A percentile compares a stretch with the other conserved stretches of the same genome.
Evolutionary conservation across 2,797 vertebrate genomes (phyloP).

Genomic region (Nyctibius grandis): DNA sequence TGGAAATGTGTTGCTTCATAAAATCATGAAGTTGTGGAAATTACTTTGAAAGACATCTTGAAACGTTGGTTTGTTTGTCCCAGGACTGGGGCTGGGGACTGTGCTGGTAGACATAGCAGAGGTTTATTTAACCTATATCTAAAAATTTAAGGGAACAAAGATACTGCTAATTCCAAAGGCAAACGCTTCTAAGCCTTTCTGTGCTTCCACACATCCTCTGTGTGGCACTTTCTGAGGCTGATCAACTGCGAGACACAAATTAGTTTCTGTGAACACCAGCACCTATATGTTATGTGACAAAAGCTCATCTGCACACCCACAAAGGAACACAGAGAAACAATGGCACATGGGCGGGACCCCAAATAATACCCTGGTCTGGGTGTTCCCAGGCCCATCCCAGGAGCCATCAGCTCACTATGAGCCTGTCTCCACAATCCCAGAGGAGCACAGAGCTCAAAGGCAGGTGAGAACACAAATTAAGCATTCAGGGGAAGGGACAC

Average conservation of each 20-base stretch:
- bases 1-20: background rate
- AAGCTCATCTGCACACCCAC: background rate
- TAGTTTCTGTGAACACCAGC: background rate
- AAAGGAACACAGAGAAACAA: background rate
- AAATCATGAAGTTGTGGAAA: background rate
- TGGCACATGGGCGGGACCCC: accelerated
- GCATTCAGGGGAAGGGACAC: no score
- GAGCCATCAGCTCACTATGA: background rate
- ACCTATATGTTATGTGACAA: no score
- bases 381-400: background rate
- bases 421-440: background rate
- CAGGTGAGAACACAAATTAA: background rate
- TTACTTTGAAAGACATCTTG: background rate
- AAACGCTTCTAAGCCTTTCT: background rate
- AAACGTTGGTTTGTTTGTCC: background rate
- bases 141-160: background rate
- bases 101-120: background rate
- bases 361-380: background rate
- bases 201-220: background rate
- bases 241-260: background rate
- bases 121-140: background rate
- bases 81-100: background rate
- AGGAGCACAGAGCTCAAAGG: background rate
- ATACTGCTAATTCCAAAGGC: background rate
- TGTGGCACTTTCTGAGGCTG: background rate